Conservation (phyloP, 2,888 invertebrate species). For the Cyclophora albipunctata region DNA sequence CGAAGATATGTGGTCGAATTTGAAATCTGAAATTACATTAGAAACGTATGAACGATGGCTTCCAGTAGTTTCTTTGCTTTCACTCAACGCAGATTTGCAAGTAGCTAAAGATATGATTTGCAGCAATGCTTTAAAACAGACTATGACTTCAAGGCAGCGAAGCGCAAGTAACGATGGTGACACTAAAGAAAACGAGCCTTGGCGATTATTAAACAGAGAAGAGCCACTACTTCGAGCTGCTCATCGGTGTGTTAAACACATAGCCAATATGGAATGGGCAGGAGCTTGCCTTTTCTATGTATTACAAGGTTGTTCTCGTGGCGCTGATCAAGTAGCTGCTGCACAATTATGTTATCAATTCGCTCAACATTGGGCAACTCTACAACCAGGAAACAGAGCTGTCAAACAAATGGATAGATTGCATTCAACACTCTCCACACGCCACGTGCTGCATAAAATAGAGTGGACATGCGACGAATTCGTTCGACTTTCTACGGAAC, state of each 20-base stretch:
- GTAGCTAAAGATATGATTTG: slow-evolving; percentile 71
- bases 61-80: slow-evolving; percentile 53
- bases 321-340: slow-evolving; percentile 71
- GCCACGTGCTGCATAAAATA: slow-evolving; percentile 64
- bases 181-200: slow-evolving; percentile 50
- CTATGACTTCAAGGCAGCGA: slow-evolving; percentile 62
- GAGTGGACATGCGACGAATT: slow-evolving; percentile 68
- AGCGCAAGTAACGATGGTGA: slow-evolving; percentile 36
- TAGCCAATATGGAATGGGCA: slow-evolving; percentile 73
- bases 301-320: slow-evolving; percentile 65
- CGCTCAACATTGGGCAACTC: slow-evolving; percentile 65
- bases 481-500: slow-evolving; percentile 57
- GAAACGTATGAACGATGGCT: slow-evolving; percentile 69
- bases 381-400: slow-evolving; percentile 65
- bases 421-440: slow-evolving; percentile 62
- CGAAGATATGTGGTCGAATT: slow-evolving; percentile 68
- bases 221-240: slow-evolving; percentile 63
- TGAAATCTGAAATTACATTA: slow-evolving; percentile 68
- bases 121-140: slow-evolving; percentile 70
- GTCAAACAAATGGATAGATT: slow-evolving; percentile 68
- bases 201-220: slow-evolving; percentile 58
- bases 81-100: slow-evolving; percentile 58
- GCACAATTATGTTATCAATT: slow-evolving; percentile 69
- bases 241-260: slow-evolving; percentile 63
- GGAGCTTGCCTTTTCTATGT: slow-evolving; percentile 71